Percentiles rank a stretch among this genome's conserved stretches.
Evolutionary conservation across 2,113 vertebrate species (phyloP).

Genomic region (Hippopotamus amphibius): DNA sequence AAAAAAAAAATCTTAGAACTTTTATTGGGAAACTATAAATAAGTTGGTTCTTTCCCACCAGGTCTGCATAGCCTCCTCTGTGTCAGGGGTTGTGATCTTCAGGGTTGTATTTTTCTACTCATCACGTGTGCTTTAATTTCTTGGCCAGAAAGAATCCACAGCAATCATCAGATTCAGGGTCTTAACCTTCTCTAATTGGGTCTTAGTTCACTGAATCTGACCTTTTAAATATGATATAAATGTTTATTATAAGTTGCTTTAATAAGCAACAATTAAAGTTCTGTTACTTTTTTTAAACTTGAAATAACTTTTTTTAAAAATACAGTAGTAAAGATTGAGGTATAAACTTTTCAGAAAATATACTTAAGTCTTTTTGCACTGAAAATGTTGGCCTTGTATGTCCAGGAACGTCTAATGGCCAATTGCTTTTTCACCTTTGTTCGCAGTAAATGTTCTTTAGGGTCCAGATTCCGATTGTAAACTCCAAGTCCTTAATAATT

Average conservation of each 20-base stretch:
- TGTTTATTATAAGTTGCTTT: conserved; percentile 75
- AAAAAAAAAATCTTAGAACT: conserved; percentile 53
- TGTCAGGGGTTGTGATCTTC: neutral
- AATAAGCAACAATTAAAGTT: conserved; percentile 75
- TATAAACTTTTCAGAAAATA: conserved; percentile 91
- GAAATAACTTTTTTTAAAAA: conserved; percentile 82
- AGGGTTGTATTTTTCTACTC: conserved; percentile 50
- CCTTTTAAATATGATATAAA: conserved; percentile 59
- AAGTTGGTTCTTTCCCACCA: conserved; percentile 50
- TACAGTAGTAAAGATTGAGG: conserved; percentile 97
- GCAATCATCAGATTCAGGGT: conserved; percentile 71
- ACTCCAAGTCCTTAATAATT: conserved; percentile 28
- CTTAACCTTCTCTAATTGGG: neutral
- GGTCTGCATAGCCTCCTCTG: conserved; percentile 45
- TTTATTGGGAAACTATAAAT: conserved; percentile 58
- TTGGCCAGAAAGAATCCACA: conserved; percentile 52
- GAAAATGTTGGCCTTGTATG: conserved; percentile 64
- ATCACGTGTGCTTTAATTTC: conserved; percentile 49
- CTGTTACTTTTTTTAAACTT: conserved; percentile 68
- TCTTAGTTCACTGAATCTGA: conserved; percentile 74
- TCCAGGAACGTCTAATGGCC: conserved; percentile 62
- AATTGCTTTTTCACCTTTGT: conserved; percentile 51
- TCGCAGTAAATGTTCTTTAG: conserved; percentile 72
- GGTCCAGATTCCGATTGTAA: conserved; percentile 75
- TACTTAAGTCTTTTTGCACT: conserved; percentile 88